Percentiles rank a stretch among this genome's conserved stretches.
Conservation (phyloP, 2,113 vertebrate species). For the Tupaia tana region DNA sequence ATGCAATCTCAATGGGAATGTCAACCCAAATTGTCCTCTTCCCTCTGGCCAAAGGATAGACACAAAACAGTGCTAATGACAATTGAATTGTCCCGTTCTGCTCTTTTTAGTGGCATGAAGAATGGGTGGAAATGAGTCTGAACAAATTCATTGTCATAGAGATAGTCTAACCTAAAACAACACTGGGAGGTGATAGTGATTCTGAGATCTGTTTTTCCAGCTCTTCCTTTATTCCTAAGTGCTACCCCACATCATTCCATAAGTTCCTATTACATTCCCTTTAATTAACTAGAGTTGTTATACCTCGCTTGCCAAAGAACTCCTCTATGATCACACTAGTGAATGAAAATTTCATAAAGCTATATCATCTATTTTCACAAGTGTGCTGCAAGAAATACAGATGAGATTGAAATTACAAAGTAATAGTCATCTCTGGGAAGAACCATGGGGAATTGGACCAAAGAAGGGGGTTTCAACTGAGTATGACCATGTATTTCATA, state of each 20-base stretch:
- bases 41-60: background rate
- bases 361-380: constrained; percentile 14
- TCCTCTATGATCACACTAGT: background rate
- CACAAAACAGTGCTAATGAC: background rate
- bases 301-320: background rate
- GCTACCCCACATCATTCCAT: background rate
- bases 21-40: constrained; percentile 13
- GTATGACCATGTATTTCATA: constrained; percentile 1
- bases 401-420: constrained; percentile 45
- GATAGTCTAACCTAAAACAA: background rate
- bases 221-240: constrained; percentile 11
- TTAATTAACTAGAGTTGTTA: constrained; percentile 47
- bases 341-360: constrained; percentile 53
- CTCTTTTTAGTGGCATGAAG: background rate
- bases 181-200: background rate
- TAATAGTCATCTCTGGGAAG: background rate
- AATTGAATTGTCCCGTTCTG: background rate
- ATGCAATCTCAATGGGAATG: background rate
- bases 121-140: background rate
- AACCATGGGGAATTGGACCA: background rate
- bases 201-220: background rate
- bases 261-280: constrained; percentile 30
- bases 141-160: constrained; percentile 30
- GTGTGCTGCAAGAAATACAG: background rate
- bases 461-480: background rate